These are phyloP conservation scores for Hypomesus transpacificus DNA, from an alignment of 2,113 vertebrate species.

Conservation along the genomic window DNA sequence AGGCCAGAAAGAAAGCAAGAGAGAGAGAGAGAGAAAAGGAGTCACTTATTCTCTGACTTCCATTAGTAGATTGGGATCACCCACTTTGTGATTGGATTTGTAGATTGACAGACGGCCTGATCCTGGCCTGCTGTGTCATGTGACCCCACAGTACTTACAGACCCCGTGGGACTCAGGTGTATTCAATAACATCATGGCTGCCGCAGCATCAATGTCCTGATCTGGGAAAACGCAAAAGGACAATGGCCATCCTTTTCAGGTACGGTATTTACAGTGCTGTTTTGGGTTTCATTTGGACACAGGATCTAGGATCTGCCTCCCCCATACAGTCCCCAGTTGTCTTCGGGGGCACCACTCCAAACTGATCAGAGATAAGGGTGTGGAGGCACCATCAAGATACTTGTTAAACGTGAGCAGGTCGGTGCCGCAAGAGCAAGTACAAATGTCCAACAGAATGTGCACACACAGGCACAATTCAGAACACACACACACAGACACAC, in stretches of 20 bases:
- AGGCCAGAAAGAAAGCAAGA: background rate
- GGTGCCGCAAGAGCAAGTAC: no score
- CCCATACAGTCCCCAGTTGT: no score
- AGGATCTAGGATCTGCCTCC: no score
- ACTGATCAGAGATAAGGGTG: no score
- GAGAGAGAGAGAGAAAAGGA: background rate
- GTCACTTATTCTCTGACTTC: background rate
- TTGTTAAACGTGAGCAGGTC: no score
- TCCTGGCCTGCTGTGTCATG: constrained; percentile 3
- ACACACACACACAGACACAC: background rate
- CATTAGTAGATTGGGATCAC: background rate
- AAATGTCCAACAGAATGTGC: constrained; percentile 62
- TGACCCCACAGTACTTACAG: constrained; percentile 75
- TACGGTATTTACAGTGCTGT: no score
- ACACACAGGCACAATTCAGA: background rate
- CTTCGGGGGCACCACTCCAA: no score
- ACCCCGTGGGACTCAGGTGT: constrained; percentile 84
- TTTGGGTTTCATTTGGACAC: no score
- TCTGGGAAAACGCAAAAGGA: constrained; percentile 70
- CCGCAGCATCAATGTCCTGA: constrained; percentile 86
- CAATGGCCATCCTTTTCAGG: constrained; percentile 70
- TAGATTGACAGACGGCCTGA: background rate
- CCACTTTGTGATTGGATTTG: background rate
- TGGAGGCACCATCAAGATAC: no score
- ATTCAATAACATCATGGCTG: constrained; percentile 89